Conservation (phyloP, 92 coral and sea anemone genomes). For the Blastomussa wellsi region DNA sequence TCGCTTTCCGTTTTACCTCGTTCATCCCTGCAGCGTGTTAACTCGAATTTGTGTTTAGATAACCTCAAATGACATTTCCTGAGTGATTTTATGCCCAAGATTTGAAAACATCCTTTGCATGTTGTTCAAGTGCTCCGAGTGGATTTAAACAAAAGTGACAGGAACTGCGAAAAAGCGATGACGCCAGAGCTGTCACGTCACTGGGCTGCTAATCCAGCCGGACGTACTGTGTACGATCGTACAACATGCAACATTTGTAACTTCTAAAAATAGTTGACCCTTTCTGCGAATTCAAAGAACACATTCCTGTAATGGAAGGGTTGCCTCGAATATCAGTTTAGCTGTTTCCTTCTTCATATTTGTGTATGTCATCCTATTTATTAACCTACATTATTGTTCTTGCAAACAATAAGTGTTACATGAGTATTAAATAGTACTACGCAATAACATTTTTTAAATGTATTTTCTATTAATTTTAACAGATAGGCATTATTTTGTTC, state of each 20-base stretch:
- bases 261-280: neutral
- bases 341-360: neutral
- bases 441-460: neutral
- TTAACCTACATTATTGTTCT: neutral
- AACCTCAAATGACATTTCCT: neutral
- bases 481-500: neutral
- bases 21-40: neutral
- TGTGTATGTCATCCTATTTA: neutral
- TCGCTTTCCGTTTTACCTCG: conserved; percentile 35
- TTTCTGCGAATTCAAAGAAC: neutral
- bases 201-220: neutral
- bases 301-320: neutral
- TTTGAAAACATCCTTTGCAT: neutral
- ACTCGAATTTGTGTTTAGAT: neutral
- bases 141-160: neutral
- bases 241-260: conserved; percentile 1
- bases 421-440: neutral
- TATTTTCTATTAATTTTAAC: neutral
- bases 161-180: neutral
- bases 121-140: neutral
- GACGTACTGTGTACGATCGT: too few species aligned
- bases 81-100: neutral
- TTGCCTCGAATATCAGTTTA: neutral
- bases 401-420: neutral
- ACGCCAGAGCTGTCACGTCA: conserved; percentile 22